Evolutionary conservation across 1,140 invertebrate species (phyloP), one percentile per base, ranked within the genome.

Genomic region (Pseudomyrmex cubaensis): DNA sequence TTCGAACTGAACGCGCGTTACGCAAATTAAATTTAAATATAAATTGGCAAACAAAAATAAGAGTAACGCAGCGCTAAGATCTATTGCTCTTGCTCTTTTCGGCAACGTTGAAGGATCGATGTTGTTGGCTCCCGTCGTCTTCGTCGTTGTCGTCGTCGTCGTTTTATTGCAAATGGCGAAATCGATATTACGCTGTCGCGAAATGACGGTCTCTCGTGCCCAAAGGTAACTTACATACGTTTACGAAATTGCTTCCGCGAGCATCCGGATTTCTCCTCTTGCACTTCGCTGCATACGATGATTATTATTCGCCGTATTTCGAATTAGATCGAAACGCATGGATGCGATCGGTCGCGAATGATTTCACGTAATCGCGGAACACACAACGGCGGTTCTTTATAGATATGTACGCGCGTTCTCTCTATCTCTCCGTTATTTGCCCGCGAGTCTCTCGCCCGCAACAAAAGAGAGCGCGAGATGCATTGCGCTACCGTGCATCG

Each of bases 331-430:
- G 76, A 48, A 78, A 78, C 64, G 52, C 52, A 78, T 70, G 52
- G 54, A 22, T 78, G 64, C 52, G 64, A 85, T 85, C 66, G n/a
- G 17, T 67, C 75, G 74, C 62, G 84, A 73, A 67, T 59, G 76
- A 82, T 86, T 82, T 85, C 84, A 61, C 56, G 46, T 80, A 59
- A 72, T 80, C 76, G 22, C 44, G 54, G 64, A 48, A 80, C 15
- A 35, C 15, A 35, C 35, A 35, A 35, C 50, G 50, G 74, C 75
- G 35, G 44, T 69, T 67, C 64, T 67, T 48, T 54, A 35, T 35
- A 25, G 0, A 2, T 25, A 25, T 25, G 25, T 3, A 25, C 25
- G 25, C 25, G 3, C 25, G 25, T 2, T 25, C 35, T 35, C 35
- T 35, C 35, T 35, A 35, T 35, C 5, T 35, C 5, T 35, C 35